A percentile compares a stretch with the other conserved stretches of the same genome.
Evolutionary conservation across 2,888 invertebrate genomes (phyloP).

Genomic region (Pyralis farinalis): DNA sequence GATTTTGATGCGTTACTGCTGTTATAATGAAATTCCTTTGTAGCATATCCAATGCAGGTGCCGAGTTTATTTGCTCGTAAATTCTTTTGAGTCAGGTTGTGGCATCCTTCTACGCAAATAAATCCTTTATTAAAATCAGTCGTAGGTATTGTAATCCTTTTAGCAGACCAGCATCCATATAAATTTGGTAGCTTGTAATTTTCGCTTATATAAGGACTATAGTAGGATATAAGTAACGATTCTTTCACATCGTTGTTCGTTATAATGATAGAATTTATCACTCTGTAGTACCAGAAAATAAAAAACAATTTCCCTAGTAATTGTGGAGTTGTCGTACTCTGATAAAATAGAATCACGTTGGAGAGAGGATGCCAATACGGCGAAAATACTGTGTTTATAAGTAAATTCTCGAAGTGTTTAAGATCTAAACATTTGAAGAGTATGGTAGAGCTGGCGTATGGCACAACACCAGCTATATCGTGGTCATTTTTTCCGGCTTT

Average conservation of each 20-base stretch:
- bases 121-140: conserved; percentile 30
- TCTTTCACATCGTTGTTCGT: conserved; percentile 28
- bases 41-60: conserved; percentile 43
- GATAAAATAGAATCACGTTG: conserved; percentile 36
- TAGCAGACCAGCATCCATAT: conserved; percentile 40
- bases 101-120: conserved; percentile 35
- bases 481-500: conserved; percentile 22
- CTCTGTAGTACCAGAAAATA: conserved; percentile 41
- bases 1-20: conserved; percentile 17
- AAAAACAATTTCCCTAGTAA: conserved; percentile 39
- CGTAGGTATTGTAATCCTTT: conserved; percentile 32
- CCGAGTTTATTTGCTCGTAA: conserved; percentile 35
- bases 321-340: conserved; percentile 18
- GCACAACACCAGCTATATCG: conserved; percentile 31
- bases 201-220: conserved; percentile 35
- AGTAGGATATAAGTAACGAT: conserved; percentile 28
- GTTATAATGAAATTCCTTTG: conserved; percentile 21
- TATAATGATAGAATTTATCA: conserved; percentile 35
- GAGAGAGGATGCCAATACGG: conserved; percentile 45
- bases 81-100: conserved; percentile 33
- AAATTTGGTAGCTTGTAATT: conserved; percentile 27
- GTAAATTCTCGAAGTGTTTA: conserved; percentile 32
- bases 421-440: conserved; percentile 30
- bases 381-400: conserved; percentile 24
- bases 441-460: conserved; percentile 33